phyloP scores from a whole-genome alignment of 2,888 invertebrate genomes.

The Drosophila niveifrons region DNA sequence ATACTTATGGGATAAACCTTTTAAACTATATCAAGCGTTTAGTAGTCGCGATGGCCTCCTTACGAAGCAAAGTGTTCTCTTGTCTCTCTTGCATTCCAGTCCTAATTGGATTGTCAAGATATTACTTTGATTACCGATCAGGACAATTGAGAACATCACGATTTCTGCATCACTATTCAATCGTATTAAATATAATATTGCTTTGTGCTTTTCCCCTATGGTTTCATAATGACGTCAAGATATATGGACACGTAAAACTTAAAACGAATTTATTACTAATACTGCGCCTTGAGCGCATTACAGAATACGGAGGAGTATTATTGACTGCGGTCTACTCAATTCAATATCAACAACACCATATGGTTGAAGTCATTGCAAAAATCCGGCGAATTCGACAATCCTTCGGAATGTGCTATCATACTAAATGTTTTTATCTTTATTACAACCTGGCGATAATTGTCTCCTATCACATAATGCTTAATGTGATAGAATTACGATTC shows the following conservation, averaged over 20 bases:
- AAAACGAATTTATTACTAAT: background rate
- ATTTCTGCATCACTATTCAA: conserved; percentile 4
- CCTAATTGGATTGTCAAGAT: conserved; percentile 7
- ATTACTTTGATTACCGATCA: background rate
- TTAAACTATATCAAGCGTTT: background rate
- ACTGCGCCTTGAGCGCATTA: background rate
- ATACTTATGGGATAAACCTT: background rate
- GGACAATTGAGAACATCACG: conserved; percentile 2
- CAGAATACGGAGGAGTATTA: background rate
- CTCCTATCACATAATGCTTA: background rate
- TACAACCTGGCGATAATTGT: background rate
- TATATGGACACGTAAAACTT: background rate
- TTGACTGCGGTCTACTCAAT: background rate
- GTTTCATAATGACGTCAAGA: too few relatives aligned
- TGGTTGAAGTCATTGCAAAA: background rate
- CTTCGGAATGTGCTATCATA: background rate
- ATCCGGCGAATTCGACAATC: background rate
- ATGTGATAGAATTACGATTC: background rate
- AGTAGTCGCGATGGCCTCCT: background rate
- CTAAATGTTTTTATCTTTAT: background rate
- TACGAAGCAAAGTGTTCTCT: background rate
- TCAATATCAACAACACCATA: background rate
- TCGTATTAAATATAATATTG: background rate
- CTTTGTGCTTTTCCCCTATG: background rate
- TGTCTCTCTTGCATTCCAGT: conserved; percentile 1